phyloP scores from a whole-genome alignment of 2,888 invertebrate species.

The Euzetes globulus region DNA sequence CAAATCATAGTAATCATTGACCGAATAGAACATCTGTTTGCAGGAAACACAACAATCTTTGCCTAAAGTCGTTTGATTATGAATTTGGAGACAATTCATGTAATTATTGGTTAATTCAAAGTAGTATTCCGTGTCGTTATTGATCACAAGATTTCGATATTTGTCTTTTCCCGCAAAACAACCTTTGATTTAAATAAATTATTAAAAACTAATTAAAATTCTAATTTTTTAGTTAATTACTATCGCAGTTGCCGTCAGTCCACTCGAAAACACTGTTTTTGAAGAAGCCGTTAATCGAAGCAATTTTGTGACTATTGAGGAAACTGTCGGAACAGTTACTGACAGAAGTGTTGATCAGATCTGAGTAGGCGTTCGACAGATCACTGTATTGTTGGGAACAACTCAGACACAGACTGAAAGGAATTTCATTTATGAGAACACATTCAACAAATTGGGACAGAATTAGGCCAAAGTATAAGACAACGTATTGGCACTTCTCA shows the following conservation, averaged over 20 bases:
- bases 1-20: slow-evolving; percentile 6
- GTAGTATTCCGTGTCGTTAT: slow-evolving; percentile 6
- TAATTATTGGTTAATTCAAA: neutral
- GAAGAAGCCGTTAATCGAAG: neutral
- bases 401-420: neutral
- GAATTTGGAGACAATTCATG: neutral
- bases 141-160: neutral
- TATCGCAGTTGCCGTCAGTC: neutral
- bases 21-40: neutral
- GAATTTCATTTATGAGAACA: slow-evolving; percentile 6
- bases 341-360: neutral
- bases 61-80: neutral
- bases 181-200: neutral
- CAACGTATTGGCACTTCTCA: neutral
- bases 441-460: neutral
- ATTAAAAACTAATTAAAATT: neutral
- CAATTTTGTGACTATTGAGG: neutral
- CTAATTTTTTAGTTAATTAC: neutral
- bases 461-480: neutral
- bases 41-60: neutral
- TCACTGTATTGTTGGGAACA: neutral
- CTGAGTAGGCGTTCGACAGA: neutral
- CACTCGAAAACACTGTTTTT: neutral
- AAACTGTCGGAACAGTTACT: slow-evolving; percentile 2
- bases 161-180: neutral